Percentiles rank a stretch among this genome's conserved stretches.
Evolutionary conservation across 2,888 invertebrate genomes (phyloP).

Genomic region (Oxycera nigricornis): DNA sequence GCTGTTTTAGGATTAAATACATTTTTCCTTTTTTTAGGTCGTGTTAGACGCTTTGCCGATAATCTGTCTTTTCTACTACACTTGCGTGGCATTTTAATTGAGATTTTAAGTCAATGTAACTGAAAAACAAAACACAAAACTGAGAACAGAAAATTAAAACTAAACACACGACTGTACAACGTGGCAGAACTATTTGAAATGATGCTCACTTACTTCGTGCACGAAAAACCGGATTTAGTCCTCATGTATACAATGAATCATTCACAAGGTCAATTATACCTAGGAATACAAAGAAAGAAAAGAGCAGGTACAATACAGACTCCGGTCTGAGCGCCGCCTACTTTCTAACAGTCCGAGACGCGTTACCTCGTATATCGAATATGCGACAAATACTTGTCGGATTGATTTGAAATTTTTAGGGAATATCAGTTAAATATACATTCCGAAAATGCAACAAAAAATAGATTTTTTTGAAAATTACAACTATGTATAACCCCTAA

Average conservation of each 20-base stretch:
- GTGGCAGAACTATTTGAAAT: background rate
- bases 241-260: background rate
- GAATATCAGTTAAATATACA: background rate
- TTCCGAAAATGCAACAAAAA: no score
- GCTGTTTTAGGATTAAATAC: background rate
- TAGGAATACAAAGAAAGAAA: no score
- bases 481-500: background rate
- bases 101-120: background rate
- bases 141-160: background rate
- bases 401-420: background rate
- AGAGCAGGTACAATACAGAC: no score
- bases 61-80: background rate
- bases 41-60: background rate
- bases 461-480: background rate
- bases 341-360: constrained; percentile 1
- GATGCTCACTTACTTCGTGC: background rate
- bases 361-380: background rate
- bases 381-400: background rate
- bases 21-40: background rate
- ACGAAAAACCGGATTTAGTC: background rate
- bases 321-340: background rate
- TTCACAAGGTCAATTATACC: background rate
- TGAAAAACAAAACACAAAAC: background rate
- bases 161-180: background rate
- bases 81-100: background rate